phyloP scores from a whole-genome alignment of 2,113 vertebrate species.

The Petroica traversi region DNA sequence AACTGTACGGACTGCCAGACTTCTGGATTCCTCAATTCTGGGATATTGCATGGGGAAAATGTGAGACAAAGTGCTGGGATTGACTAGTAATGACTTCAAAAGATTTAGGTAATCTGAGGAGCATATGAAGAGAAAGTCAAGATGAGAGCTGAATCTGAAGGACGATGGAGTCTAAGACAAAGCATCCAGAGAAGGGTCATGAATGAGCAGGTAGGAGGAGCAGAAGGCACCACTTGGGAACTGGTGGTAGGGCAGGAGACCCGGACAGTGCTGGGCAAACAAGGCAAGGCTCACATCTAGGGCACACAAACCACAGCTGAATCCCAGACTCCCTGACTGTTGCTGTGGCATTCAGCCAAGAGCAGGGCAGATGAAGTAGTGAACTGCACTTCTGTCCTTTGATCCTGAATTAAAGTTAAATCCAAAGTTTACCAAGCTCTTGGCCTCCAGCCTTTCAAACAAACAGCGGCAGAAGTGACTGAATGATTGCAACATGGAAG shows the following conservation, averaged over 20 bases:
- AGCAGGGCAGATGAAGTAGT: background rate
- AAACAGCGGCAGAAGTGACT: background rate
- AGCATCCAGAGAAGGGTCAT: background rate
- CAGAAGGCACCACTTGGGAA: background rate
- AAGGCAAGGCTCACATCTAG: background rate
- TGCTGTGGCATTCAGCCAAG: background rate
- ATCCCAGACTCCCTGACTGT: background rate
- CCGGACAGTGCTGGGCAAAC: background rate
- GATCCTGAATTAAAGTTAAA: slow-evolving; percentile 45
- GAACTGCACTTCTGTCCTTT: background rate
- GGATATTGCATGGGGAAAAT: background rate
- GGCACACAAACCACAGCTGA: background rate
- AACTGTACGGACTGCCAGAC: background rate
- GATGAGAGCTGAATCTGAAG: background rate
- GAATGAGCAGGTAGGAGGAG: background rate
- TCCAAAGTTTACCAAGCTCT: slow-evolving; percentile 34
- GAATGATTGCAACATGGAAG: slow-evolving; percentile 41
- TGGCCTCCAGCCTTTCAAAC: slow-evolving; percentile 14
- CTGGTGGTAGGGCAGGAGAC: background rate
- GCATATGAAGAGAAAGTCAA: background rate
- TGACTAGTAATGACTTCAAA: background rate
- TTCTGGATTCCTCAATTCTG: background rate
- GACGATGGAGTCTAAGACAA: background rate
- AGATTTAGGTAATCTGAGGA: background rate
- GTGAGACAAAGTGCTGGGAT: background rate